These are phyloP conservation scores for Pica pica DNA, from an alignment of 2,113 vertebrate genomes.

Conservation along the genomic window DNA sequence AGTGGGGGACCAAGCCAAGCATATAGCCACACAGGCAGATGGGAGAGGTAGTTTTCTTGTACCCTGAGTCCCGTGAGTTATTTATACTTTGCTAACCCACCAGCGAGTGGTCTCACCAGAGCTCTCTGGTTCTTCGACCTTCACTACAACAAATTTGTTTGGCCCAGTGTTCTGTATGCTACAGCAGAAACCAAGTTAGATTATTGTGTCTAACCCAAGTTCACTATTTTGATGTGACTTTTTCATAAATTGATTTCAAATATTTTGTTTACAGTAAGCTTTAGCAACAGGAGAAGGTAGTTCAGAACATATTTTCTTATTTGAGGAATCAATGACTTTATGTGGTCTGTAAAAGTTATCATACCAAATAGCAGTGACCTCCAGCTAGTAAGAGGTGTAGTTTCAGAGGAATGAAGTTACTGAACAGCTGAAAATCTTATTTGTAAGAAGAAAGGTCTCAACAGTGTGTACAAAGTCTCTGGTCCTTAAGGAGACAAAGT, in stretches of 20 bases:
- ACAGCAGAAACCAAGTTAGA: background rate
- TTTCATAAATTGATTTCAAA: background rate
- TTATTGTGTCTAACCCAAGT: background rate
- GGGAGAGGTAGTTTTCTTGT: too few species aligned
- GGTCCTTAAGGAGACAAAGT: background rate
- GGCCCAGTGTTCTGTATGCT: background rate
- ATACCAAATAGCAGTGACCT: background rate
- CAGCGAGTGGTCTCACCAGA: too few species aligned
- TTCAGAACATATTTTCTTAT: background rate
- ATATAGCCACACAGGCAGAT: too few species aligned
- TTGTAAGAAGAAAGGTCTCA: background rate
- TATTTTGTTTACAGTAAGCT: background rate
- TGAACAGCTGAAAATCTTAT: background rate
- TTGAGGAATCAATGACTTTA: background rate
- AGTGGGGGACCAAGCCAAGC: too few species aligned
- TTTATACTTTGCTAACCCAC: too few species aligned
- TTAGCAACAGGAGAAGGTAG: background rate
- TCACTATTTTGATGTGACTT: background rate
- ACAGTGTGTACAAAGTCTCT: background rate
- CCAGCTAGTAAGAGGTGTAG: background rate
- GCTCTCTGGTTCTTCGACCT: too few species aligned
- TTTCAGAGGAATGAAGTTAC: background rate
- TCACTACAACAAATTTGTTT: background rate
- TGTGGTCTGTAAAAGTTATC: background rate
- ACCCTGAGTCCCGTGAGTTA: too few species aligned